These are phyloP conservation scores for Drosophila infuscata DNA, from an alignment of 2,888 invertebrate genomes.

Conservation along the genomic window DNA sequence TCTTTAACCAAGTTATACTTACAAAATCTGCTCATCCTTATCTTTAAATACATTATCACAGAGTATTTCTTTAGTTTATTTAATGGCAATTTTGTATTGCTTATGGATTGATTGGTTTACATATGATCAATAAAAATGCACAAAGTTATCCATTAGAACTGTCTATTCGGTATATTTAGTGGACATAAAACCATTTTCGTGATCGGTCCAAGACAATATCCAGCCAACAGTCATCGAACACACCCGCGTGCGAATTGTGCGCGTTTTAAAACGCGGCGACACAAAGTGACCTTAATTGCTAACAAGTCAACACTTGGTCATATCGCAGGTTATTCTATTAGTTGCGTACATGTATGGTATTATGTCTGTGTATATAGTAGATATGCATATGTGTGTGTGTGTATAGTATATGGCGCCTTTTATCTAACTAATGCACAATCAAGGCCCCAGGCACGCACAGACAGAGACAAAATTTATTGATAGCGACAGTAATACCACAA, in stretches of 20 bases:
- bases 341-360: slow-evolving; percentile 19
- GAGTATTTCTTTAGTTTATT: not conserved
- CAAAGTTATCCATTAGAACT: not conserved
- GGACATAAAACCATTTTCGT: slow-evolving; percentile 9
- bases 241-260: slow-evolving; percentile 29
- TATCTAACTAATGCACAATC: slow-evolving; percentile 76
- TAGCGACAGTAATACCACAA: slow-evolving; percentile 74
- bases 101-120: not conserved
- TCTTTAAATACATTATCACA: not conserved
- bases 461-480: slow-evolving; percentile 73
- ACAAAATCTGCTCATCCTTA: not conserved
- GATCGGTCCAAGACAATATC: slow-evolving; percentile 31
- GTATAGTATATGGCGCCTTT: slow-evolving; percentile 53
- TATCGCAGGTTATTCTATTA: slow-evolving; percentile 68
- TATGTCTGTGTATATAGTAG: slow-evolving; percentile 10
- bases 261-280: slow-evolving; percentile 31
- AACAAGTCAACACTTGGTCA: slow-evolving; percentile 72
- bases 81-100: not conserved
- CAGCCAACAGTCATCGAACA: slow-evolving; percentile 11
- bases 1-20: not conserved
- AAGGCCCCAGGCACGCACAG: slow-evolving; percentile 68
- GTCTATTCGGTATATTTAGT: not conserved
- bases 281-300: slow-evolving; percentile 73
- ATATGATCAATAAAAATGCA: not conserved
- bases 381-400: slow-evolving; percentile 5